A percentile compares a stretch with the other conserved stretches of the same genome.
phyloP scores from a whole-genome alignment of 2,888 invertebrate species.

The Marasmarcha lunaedactyla region DNA sequence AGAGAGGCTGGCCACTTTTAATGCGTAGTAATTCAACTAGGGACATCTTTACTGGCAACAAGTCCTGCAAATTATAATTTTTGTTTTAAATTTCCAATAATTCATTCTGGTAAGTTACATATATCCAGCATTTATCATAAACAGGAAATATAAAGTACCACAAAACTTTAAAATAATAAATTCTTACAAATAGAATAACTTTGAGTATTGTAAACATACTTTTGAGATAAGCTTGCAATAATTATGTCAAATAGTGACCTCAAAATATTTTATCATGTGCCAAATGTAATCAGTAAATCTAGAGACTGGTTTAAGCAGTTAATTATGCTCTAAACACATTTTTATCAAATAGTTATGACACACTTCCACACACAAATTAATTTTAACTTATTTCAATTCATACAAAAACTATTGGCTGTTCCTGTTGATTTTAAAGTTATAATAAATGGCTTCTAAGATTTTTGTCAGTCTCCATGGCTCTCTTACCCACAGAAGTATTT shows the following conservation, averaged over 20 bases:
- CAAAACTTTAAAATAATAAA: neutral
- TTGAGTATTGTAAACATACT: slow-evolving; percentile 20
- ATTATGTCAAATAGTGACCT: slow-evolving; percentile 1
- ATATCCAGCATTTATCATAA: no score
- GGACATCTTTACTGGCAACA: slow-evolving; percentile 33
- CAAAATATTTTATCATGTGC: neutral
- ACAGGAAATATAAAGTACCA: no score
- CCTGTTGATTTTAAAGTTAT: no score
- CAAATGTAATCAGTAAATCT: neutral
- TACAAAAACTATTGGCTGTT: no score
- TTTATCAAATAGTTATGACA: no score
- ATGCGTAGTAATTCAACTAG: slow-evolving; percentile 50
- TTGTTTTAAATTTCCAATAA: slow-evolving; percentile 23
- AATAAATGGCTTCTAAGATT: no score
- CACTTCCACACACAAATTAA: no score
- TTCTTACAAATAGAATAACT: slow-evolving; percentile 10
- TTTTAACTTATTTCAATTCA: no score
- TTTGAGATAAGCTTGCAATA: slow-evolving; percentile 1
- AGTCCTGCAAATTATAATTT: slow-evolving; percentile 12
- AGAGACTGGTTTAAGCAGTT: slow-evolving; percentile 9
- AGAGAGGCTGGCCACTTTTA: slow-evolving; percentile 57
- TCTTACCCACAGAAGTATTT: no score
- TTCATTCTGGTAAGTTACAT: neutral
- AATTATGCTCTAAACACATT: slow-evolving; percentile 1
- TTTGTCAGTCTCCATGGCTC: no score